Conservation (phyloP, 2,797 vertebrate species). For the Acipenser oxyrinchus region DNA sequence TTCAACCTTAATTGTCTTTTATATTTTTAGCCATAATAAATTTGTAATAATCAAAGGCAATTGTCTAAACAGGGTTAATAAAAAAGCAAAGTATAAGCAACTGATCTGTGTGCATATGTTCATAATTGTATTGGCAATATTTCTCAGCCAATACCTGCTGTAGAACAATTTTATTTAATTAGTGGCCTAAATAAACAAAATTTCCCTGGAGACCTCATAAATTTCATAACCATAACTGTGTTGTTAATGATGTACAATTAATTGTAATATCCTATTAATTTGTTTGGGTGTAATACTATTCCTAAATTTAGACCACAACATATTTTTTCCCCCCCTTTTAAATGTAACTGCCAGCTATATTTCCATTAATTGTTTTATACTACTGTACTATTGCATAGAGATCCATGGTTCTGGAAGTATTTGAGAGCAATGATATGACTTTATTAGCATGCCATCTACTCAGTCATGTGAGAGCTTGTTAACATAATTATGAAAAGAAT, state of each 20-base stretch:
- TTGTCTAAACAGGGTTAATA: slow-evolving; percentile 38
- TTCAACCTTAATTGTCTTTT: slow-evolving; percentile 26
- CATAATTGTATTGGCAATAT: slow-evolving; percentile 71
- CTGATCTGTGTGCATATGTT: slow-evolving; percentile 55
- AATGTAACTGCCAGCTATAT: slow-evolving; percentile 10
- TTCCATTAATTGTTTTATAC: slow-evolving; percentile 10
- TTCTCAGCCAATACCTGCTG: slow-evolving; percentile 72
- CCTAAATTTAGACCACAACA: background rate
- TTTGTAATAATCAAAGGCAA: slow-evolving; percentile 34
- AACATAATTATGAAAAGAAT: slow-evolving; percentile 25
- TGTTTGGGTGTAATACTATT: background rate
- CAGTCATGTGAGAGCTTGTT: no score
- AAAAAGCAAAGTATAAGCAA: slow-evolving; percentile 38
- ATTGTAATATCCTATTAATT: slow-evolving; percentile 64
- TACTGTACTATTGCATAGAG: background rate
- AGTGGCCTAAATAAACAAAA: slow-evolving; percentile 72
- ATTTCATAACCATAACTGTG: slow-evolving; percentile 87
- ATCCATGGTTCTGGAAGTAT: background rate
- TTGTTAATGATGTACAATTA: slow-evolving; percentile 78
- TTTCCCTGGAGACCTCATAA: slow-evolving; percentile 71
- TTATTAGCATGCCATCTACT: no score
- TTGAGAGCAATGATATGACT: background rate
- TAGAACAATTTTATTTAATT: slow-evolving; percentile 76
- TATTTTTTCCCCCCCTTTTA: slow-evolving; percentile 12
- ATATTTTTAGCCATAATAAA: slow-evolving; percentile 27